A percentile compares a stretch with the other conserved stretches of the same genome.
These are phyloP conservation scores for Ectemnius lituratus DNA, from an alignment of 2,888 invertebrate genomes.

Conservation along the genomic window DNA sequence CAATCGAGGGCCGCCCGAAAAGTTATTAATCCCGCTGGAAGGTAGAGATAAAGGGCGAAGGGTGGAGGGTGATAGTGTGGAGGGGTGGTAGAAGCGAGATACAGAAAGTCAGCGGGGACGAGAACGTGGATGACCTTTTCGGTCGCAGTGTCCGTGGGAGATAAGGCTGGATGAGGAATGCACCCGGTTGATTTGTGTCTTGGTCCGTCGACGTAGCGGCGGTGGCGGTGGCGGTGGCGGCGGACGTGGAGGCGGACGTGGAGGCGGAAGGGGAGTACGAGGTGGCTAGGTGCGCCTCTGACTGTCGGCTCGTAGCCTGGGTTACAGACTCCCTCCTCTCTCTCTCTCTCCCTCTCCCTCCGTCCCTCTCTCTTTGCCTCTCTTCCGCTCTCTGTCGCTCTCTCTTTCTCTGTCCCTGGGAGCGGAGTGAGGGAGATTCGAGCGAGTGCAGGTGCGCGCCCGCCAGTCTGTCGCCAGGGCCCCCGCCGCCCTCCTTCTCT, in stretches of 20 bases:
- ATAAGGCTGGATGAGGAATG: constrained; percentile 58
- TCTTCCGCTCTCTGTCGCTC: too few relatives aligned
- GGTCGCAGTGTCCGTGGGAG: constrained; percentile 46
- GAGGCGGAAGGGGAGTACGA: constrained; percentile 38
- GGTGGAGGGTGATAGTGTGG: constrained; percentile 18
- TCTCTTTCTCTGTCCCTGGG: background rate
- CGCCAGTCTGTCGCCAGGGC: constrained; percentile 76
- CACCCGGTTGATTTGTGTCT: constrained; percentile 63
- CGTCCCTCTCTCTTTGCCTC: too few relatives aligned
- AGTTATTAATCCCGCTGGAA: constrained; percentile 3
- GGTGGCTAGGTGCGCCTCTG: constrained; percentile 70
- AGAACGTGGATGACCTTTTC: constrained; percentile 45
- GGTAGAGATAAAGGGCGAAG: background rate
- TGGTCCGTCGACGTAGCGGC: constrained; percentile 13
- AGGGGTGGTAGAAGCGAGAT: background rate
- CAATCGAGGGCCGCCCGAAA: background rate
- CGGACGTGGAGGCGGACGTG: constrained; percentile 2
- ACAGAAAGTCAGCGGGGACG: constrained; percentile 2
- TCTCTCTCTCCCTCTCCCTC: too few relatives aligned
- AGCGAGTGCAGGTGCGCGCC: constrained; percentile 75
- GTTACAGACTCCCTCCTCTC: constrained; percentile 17
- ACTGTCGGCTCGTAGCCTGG: constrained; percentile 62
- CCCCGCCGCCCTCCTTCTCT: constrained; percentile 41
- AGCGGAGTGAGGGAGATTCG: constrained; percentile 28
- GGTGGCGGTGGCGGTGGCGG: constrained; percentile 27